Base-by-base conservation (phyloP, 35 echinoderm and acorn worm species). In the Holothuria glaberrima region DNA sequence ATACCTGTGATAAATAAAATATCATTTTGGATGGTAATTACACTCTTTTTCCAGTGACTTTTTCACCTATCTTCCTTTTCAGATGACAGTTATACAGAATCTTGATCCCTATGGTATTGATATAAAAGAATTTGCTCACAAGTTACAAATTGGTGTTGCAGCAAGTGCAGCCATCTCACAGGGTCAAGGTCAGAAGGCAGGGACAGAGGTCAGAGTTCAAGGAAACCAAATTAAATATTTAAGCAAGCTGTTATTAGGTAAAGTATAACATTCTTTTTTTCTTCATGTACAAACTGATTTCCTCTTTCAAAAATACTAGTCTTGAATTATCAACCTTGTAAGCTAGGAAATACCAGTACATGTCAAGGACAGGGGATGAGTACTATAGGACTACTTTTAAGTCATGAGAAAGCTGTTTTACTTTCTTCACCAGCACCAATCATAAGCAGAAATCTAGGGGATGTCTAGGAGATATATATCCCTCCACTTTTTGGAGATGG, bases 151-250 rank as follows among this genome's bases (percentile, higher is more conserved):
- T 45, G 90, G 90, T 34, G 96, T 94, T 4, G 90, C 96, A 75
- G 93, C 96, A 36, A 98, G 96, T 54, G 94, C 83, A 26, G 86
- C 93, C 12, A 84, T 98, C 10, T 45, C 61, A 31, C 78, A 89
- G 48, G 92, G 89, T 61, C 78, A 94, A 59, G 88, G 82, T 50
- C 74, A 94, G 66, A 90, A 82, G 50, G n/a, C 57, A 9, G 90
- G 90, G 13, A 61, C 35, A 22, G 86, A 92, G 82, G 96, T 98
- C 82, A 89, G 91, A n/a, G 88, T 98, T 89, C 96, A 98, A 52
- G 96, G 96, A 5, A 98, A 98, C 75, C 93, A 98, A 83, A 87
- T 98, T 13, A 86, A 90, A 20, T 98, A 91, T 59, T 52, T 98
- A 35, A 88, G 89, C 32, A 90, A 86, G 34, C 29, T 98, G 6